Evolutionary conservation across 2,888 invertebrate genomes (phyloP).

Genomic region (Hemicrepidius hirtus): DNA sequence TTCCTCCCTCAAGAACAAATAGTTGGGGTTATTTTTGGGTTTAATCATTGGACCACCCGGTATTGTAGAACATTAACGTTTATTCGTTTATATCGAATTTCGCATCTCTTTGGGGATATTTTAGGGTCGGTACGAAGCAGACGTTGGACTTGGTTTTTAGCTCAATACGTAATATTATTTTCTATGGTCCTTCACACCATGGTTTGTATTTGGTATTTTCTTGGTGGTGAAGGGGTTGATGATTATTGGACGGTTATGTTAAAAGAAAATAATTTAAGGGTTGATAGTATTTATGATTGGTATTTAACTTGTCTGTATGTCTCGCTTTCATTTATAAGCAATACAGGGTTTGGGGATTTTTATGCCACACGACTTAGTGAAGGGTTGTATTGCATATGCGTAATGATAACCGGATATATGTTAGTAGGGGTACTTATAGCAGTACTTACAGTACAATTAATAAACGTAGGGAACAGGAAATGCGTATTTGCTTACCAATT

Average conservation of each 20-base stretch:
- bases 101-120: conserved; percentile 71
- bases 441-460: conserved; percentile 73
- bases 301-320: conserved; percentile 73
- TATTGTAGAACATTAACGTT: conserved; percentile 67
- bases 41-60: not conserved
- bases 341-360: conserved; percentile 56
- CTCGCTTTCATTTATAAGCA: conserved; percentile 73
- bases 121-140: conserved; percentile 73
- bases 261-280: not conserved
- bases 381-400: conserved; percentile 24
- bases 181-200: conserved; percentile 72
- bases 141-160: conserved; percentile 73
- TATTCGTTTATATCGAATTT: conserved; percentile 71
- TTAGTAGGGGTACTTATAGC: conserved; percentile 74
- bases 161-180: conserved; percentile 72
- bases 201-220: conserved; percentile 74
- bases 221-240: conserved; percentile 68
- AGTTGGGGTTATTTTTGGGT: not conserved
- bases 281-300: conserved; percentile 67
- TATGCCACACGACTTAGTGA: conserved; percentile 27
- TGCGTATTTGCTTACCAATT: conserved; percentile 58
- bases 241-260: conserved; percentile 55
- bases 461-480: conserved; percentile 72
- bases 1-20: conserved; percentile 30
- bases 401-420: conserved; percentile 68